Percentiles rank a stretch among this genome's conserved stretches.
Conservation (phyloP, 2,113 vertebrate genomes). For the Oncorhynchus gorbuscha region DNA sequence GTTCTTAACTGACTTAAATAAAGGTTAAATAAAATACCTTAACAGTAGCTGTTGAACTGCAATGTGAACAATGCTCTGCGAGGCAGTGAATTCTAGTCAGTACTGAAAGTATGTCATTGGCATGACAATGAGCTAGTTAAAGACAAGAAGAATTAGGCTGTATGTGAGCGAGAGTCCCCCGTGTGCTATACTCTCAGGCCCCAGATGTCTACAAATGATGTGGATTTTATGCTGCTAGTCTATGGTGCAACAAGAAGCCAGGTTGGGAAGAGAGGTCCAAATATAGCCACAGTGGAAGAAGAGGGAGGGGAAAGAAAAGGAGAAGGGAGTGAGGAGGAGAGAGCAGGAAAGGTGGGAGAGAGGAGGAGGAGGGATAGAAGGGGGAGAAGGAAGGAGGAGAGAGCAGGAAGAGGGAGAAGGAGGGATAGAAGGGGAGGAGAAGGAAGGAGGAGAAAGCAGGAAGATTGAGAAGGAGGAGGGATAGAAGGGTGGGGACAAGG, state of each 20-base stretch:
- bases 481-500: too few species aligned
- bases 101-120: slow-evolving; percentile 31
- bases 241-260: slow-evolving; percentile 66
- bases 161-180: background rate
- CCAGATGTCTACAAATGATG: slow-evolving; percentile 39
- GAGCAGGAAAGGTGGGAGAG: too few species aligned
- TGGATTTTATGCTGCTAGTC: slow-evolving; percentile 43
- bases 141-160: slow-evolving; percentile 25
- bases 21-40: too few species aligned
- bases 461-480: too few species aligned
- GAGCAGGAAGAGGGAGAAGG: too few species aligned
- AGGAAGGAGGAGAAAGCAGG: background rate
- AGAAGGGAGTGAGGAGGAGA: background rate
- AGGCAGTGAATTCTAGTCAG: background rate
- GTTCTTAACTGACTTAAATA: too few species aligned
- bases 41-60: too few species aligned
- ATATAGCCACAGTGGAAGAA: slow-evolving; percentile 58
- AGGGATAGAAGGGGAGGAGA: too few species aligned
- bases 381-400: background rate
- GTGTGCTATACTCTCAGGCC: slow-evolving; percentile 26
- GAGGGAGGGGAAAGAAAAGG: too few species aligned
- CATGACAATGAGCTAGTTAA: slow-evolving; percentile 56
- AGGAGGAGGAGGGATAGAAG: too few species aligned
- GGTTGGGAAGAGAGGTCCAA: slow-evolving; percentile 58
- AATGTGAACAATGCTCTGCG: too few species aligned